Percentiles rank a stretch among this genome's conserved stretches.
These are phyloP conservation scores for Pedionomus torquatus DNA, from an alignment of 2,113 vertebrate genomes.

Conservation along the genomic window DNA sequence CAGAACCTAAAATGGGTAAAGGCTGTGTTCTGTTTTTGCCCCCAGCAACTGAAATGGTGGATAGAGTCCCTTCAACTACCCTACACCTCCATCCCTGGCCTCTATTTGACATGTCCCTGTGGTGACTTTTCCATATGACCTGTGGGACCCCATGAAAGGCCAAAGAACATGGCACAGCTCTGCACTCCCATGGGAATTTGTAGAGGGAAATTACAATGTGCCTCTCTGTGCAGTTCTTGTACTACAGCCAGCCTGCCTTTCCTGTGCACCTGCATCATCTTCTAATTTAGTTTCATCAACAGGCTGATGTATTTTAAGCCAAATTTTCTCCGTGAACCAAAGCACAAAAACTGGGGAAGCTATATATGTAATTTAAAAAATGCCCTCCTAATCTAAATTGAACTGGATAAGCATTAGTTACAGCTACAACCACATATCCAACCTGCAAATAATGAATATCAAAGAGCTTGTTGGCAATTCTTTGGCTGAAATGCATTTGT, in stretches of 20 bases:
- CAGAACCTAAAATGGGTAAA: neutral
- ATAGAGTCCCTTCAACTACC: neutral
- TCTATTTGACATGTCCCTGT: accelerated
- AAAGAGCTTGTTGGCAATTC: neutral
- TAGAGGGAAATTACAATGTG: neutral
- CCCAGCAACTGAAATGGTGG: neutral
- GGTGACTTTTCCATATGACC: neutral
- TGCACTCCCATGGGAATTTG: neutral
- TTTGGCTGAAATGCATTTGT: neutral
- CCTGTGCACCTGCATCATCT: neutral
- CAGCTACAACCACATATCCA: neutral
- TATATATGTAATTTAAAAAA: neutral
- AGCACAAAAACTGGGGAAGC: neutral
- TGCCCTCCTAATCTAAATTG: neutral
- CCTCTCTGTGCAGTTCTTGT: neutral
- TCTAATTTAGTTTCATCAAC: neutral
- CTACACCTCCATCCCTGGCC: neutral
- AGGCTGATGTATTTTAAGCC: neutral
- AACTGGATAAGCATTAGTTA: neutral
- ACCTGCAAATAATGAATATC: neutral
- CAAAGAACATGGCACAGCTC: neutral
- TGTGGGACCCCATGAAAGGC: neutral
- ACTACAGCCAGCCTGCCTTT: neutral
- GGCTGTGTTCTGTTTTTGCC: neutral
- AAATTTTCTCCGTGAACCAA: neutral